Base-by-base conservation (phyloP, 1,140 invertebrate species). In the Apis florea region DNA sequence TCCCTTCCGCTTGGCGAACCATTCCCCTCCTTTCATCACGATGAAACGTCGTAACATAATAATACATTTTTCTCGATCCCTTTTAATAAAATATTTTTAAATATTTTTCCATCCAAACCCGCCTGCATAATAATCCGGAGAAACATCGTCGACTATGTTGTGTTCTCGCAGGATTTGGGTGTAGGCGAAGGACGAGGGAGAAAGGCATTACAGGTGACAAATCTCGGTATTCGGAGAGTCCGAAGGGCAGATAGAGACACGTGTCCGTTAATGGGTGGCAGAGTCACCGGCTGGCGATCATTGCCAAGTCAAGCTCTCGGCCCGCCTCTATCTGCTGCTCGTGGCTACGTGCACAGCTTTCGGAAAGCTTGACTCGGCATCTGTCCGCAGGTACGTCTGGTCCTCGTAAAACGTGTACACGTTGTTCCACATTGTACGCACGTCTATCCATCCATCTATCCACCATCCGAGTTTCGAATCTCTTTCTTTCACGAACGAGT, bases 251-350 rank as follows among this genome's bases (percentile, higher is more conserved):
- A 91, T 91, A 90, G 90, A 91, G 93, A 93, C 91, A 93, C 90
- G 90, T 93, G 91, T 92, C 90, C 89, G 91, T 93, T 93, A 93
- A 93, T 93, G 92, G 92, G 87, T 90, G 90, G 90, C 91, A 91
- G 85, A 91, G 92, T 91, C 91, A 90, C 92, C 91, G 89, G 92
- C 85, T 93, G 91, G 90, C 91, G 92, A 93, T 93, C 93, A 93
- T 93, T 93, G 92, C 92, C 92, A 93, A 93, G 89, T 89, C 82
- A 85, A 85, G 81, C 85, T 84, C 81, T n/a, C 76, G 83, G 79
- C 85, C 73, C 71, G 85, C 81, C 73, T 88, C 85, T 84, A 88
- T 90, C 89, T 86, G 63, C 85, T 70, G n/a, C n/a, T n/a, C 84
- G 82, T 82, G 75, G 72, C 85, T 93, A 93, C 92, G 92, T 93